Percentiles rank a stretch among this genome's conserved stretches.
Conservation (phyloP, 2,888 invertebrate species). For the Drosophila nigritarsus region DNA sequence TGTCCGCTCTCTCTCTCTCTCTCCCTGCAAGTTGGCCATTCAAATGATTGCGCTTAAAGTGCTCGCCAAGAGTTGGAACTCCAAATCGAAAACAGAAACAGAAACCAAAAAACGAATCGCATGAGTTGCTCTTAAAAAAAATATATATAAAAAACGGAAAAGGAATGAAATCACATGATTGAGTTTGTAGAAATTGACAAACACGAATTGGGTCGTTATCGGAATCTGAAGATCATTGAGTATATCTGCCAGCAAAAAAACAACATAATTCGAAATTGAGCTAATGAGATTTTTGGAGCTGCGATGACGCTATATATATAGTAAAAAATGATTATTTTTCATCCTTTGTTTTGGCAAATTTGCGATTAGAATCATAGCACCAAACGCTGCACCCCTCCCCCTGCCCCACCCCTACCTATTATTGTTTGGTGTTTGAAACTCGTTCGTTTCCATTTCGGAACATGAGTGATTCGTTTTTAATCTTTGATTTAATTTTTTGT, state of each 20-base stretch:
- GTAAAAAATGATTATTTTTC: constrained; percentile 6
- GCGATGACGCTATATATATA: constrained; percentile 53
- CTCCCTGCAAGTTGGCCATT: constrained; percentile 65
- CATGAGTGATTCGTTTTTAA: constrained; percentile 79
- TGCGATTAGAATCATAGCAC: constrained; percentile 44
- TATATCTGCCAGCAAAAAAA: constrained; percentile 25
- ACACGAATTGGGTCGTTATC: constrained; percentile 37
- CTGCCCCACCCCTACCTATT: neutral
- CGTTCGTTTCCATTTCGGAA: constrained; percentile 52
- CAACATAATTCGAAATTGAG: constrained; percentile 60
- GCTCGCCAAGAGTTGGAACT: constrained; percentile 41
- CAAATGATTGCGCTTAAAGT: constrained; percentile 74
- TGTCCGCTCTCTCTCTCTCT: neutral
- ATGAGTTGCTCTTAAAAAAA: constrained; percentile 16
- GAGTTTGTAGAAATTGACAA: constrained; percentile 45
- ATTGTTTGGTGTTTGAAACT: constrained; percentile 23
- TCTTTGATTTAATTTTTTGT: constrained; percentile 68
- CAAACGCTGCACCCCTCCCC: neutral
- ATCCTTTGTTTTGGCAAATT: constrained; percentile 39
- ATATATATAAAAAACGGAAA: neutral
- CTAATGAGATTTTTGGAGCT: constrained; percentile 62
- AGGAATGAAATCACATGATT: constrained; percentile 52
- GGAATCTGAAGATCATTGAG: constrained; percentile 34
- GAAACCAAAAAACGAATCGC: constrained; percentile 11
- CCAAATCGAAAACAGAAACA: constrained; percentile 9